Evolutionary conservation across 35 echinoderm and acorn worm species (phyloP), one percentile per base, ranked within the genome.

Genomic region (Ophioderma brevispina): DNA sequence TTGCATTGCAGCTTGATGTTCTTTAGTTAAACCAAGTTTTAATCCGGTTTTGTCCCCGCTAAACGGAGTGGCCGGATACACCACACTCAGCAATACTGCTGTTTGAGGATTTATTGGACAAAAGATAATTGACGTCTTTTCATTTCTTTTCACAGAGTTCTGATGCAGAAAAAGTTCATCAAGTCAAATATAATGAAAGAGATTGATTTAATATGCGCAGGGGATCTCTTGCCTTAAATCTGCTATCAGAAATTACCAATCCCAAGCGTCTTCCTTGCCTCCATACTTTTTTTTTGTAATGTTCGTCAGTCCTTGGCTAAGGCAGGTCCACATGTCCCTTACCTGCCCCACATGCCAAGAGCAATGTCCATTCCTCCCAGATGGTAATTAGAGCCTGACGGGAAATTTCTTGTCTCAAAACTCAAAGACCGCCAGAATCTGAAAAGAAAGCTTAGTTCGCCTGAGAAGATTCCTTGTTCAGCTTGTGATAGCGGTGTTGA

Each of bases 381-480:
- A 70, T 15, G 59, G 59, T 1, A 70, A 15, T 70, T 8, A 70
- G 17, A 25, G 59, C 10, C 23, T 70, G 3, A 70, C 10, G n/a
- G 59, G 59, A 6, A 70, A 70, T 30, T 70, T 70, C n/a, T 70
- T 25, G 59, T 70, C 59, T 15, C 6, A 2, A 70, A 70, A 25
- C 59, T 70, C 6, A 70, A 70, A 25, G 59, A 70, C n/a, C 59
- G 59, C 28, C 10, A 25, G 4, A 25, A 6, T 25, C 23, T 70
- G 59, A 70, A 70, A 25, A 70, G 59, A 70, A 70, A 70, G 28
- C 59, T 70, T 6, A 2, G 10, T 13, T 70, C 59, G 10, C 59
- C 59, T 13, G 59, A 70, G 59, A 89, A 89, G 35, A 89, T 89
- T 38, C 31, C 50, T 31, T 89, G 87, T 81, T 42, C 78, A 35